Evolutionary conservation across 2,113 vertebrate species (phyloP).

Genomic region (Columba livia): DNA sequence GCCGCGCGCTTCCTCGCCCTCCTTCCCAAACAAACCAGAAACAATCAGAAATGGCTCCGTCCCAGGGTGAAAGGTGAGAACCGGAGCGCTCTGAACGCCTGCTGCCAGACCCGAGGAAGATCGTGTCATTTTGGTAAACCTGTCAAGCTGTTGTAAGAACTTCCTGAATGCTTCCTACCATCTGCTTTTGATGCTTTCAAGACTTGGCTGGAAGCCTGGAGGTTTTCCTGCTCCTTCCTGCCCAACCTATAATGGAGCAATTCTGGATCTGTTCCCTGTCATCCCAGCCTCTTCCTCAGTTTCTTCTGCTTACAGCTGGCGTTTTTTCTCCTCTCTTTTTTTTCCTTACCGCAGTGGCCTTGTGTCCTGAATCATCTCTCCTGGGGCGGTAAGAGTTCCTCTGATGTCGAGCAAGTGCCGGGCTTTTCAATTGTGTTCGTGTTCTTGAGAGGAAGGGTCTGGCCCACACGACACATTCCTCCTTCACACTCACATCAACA

Average conservation of each 20-base stretch:
- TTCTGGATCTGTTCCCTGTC: conserved; percentile 77
- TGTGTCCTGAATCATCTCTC: conserved; percentile 74
- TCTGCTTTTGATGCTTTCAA: conserved; percentile 83
- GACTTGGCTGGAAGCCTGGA: conserved; percentile 79
- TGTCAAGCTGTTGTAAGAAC: conserved; percentile 73
- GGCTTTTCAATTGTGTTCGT: conserved; percentile 68
- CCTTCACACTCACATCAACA: conserved; percentile 85
- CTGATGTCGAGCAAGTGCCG: conserved; percentile 72
- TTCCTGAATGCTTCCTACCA: conserved; percentile 83
- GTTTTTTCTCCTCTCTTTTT: neutral
- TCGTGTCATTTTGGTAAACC: conserved; percentile 66
- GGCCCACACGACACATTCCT: conserved; percentile 79
- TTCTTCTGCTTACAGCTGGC: conserved; percentile 75
- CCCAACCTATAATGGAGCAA: conserved; percentile 73
- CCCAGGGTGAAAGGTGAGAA: conserved; percentile 52
- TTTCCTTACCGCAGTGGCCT: conserved; percentile 77
- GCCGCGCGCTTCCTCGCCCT: neutral
- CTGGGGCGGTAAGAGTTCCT: conserved; percentile 74
- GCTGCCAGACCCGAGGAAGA: conserved; percentile 71
- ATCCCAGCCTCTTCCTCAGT: conserved; percentile 73
- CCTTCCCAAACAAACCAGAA: neutral
- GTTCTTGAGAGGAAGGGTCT: conserved; percentile 83
- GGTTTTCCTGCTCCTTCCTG: conserved; percentile 84
- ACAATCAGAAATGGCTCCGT: conserved; percentile 3
- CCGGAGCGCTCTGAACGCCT: conserved; percentile 46